Evolutionary conservation across 2,888 invertebrate species (phyloP).

Genomic region (Eupeodes luniger): DNA sequence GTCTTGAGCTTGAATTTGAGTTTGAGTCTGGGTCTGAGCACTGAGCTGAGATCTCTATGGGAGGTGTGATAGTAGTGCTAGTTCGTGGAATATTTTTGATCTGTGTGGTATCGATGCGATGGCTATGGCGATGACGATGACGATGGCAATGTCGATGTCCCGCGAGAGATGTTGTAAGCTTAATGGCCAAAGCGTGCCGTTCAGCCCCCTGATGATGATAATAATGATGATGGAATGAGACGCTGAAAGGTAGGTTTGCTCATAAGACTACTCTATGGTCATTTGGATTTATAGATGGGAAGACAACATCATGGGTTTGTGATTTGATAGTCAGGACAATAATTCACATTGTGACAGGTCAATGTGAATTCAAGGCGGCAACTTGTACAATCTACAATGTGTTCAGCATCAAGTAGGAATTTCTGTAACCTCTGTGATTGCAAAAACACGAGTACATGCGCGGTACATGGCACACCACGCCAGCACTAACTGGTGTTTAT

Average conservation of each 20-base stretch:
- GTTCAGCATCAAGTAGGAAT: conserved; percentile 4
- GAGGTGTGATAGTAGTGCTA: conserved; percentile 64
- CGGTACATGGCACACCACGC: background rate
- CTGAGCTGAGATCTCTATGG: background rate
- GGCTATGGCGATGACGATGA: no score
- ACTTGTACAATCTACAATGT: background rate
- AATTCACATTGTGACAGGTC: conserved; percentile 45
- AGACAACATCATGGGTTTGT: conserved; percentile 30
- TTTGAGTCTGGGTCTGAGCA: no score
- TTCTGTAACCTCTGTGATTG: background rate
- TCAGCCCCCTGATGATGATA: conserved; percentile 56
- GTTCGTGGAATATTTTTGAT: conserved; percentile 68
- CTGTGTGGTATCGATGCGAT: conserved; percentile 15
- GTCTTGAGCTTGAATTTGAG: background rate
- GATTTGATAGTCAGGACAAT: conserved; percentile 56
- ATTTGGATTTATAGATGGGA: conserved; percentile 11
- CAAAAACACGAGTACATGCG: background rate
- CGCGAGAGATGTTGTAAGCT: conserved; percentile 54
- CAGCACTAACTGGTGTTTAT: background rate
- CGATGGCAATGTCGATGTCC: conserved; percentile 14
- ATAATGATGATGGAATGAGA: conserved; percentile 38
- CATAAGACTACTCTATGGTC: conserved; percentile 15
- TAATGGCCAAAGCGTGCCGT: conserved; percentile 69
- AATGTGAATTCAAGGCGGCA: conserved; percentile 39
- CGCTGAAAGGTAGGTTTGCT: conserved; percentile 49